Percentiles rank a stretch among this genome's conserved stretches.
Evolutionary conservation across 2,113 vertebrate genomes (phyloP).

Genomic region (Pachyramphus minor): DNA sequence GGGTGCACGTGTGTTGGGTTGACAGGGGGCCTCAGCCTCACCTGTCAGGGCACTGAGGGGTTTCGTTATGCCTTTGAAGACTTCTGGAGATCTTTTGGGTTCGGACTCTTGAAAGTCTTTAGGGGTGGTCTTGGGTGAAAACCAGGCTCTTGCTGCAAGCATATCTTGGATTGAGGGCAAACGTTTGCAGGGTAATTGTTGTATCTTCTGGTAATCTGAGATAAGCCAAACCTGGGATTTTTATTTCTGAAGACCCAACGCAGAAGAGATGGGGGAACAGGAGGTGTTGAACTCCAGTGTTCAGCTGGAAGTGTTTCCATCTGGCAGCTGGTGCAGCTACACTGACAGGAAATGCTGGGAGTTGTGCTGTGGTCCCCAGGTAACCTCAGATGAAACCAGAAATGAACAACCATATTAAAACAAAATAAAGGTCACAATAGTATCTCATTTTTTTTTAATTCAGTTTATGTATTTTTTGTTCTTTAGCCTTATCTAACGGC

Average conservation of each 20-base stretch:
- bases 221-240: not conserved
- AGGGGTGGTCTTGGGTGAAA: not conserved
- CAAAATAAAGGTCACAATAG: not conserved
- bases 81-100: not conserved
- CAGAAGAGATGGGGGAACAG: not conserved
- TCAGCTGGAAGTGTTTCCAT: not conserved
- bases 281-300: not conserved
- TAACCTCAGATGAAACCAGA: not conserved
- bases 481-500: not conserved
- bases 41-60: not conserved
- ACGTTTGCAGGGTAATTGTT: not conserved
- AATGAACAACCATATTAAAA: not conserved
- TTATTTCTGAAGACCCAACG: not conserved
- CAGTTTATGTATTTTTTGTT: not conserved
- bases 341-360: not conserved
- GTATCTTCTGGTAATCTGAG: not conserved
- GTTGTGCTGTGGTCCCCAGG: not conserved
- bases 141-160: not conserved
- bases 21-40: not conserved
- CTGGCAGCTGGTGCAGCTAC: accelerated
- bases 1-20: not conserved
- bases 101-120: not conserved
- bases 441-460: not conserved
- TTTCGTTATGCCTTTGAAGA: not conserved
- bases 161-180: not conserved